phyloP scores from a whole-genome alignment of 2,888 invertebrate species.

The Lissocephala sabroskyi region DNA sequence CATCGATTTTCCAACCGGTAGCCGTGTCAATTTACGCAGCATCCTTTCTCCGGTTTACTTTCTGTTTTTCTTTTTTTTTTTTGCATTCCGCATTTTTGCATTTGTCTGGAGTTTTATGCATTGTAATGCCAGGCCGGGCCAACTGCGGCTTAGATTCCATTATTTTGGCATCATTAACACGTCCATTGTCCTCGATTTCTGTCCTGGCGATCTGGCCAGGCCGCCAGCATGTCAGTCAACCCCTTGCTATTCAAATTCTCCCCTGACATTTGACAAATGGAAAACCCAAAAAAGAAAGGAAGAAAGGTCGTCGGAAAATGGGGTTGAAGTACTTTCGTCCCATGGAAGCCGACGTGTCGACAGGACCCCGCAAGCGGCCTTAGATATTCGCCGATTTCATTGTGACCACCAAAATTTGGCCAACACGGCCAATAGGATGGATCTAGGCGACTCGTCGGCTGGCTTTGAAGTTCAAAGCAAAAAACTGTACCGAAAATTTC shows the following conservation, averaged over 20 bases:
- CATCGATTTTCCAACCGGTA: constrained; percentile 30
- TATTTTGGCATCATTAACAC: constrained; percentile 65
- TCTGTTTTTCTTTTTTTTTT: constrained; percentile 22
- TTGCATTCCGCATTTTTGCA: constrained; percentile 33
- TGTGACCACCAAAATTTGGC: no score
- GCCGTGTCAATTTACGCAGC: constrained; percentile 37
- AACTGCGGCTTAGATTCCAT: constrained; percentile 28
- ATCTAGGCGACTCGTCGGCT: no score
- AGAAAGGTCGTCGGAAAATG: constrained; percentile 40
- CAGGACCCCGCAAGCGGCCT: no score
- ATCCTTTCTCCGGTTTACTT: constrained; percentile 29
- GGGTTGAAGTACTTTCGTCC: constrained; percentile 15
- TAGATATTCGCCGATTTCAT: no score
- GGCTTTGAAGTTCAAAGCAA: no score
- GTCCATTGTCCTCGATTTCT: constrained; percentile 39
- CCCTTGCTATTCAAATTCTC: constrained; percentile 34
- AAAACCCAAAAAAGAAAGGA: constrained; percentile 7
- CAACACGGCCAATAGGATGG: no score
- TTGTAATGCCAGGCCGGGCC: constrained; percentile 39
- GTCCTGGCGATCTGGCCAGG: background rate
- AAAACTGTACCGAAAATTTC: no score
- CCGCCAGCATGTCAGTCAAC: background rate
- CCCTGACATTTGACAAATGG: constrained; percentile 34
- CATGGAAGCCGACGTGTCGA: constrained; percentile 16
- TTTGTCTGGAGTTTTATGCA: constrained; percentile 32